These are phyloP conservation scores for Oryzias javanicus DNA, from an alignment of 2,113 vertebrate genomes.

Conservation along the genomic window DNA sequence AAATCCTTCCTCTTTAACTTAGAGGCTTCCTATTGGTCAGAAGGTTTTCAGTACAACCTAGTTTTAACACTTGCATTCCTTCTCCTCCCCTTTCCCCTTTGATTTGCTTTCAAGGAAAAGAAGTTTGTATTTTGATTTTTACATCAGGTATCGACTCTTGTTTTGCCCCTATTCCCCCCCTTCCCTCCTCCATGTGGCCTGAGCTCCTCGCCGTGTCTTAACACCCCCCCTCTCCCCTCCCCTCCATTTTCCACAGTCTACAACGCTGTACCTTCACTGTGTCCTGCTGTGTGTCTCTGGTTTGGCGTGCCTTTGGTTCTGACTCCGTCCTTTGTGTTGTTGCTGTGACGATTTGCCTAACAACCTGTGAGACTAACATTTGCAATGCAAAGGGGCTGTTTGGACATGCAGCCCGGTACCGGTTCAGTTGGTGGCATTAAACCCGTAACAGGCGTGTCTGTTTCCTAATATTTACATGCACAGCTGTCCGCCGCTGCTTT, in stretches of 20 bases:
- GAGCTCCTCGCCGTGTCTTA: slow-evolving; percentile 60
- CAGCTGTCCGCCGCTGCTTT: too few species aligned
- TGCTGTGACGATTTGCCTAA: slow-evolving; percentile 69
- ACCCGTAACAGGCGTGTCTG: too few species aligned
- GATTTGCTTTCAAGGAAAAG: slow-evolving; percentile 90
- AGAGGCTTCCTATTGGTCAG: slow-evolving; percentile 48
- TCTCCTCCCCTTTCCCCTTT: slow-evolving; percentile 71
- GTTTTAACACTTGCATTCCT: slow-evolving; percentile 71
- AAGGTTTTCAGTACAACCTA: slow-evolving; percentile 39
- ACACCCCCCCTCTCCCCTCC: slow-evolving; percentile 53
- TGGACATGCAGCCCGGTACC: not conserved
- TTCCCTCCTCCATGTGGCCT: slow-evolving; percentile 44
- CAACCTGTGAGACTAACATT: slow-evolving; percentile 49
- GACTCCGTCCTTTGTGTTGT: slow-evolving; percentile 51
- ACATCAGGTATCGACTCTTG: slow-evolving; percentile 84
- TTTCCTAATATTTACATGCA: too few species aligned
- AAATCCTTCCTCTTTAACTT: slow-evolving; percentile 30
- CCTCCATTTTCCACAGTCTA: slow-evolving; percentile 29
- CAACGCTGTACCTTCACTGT: slow-evolving; percentile 53
- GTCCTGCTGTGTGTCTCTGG: slow-evolving; percentile 53
- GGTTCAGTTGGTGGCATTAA: too few species aligned
- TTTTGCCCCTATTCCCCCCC: slow-evolving; percentile 26
- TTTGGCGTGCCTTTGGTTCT: slow-evolving; percentile 53
- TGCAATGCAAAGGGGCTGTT: slow-evolving; percentile 1
- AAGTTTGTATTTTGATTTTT: slow-evolving; percentile 95